phyloP scores from a whole-genome alignment of 1,140 invertebrate genomes.

The Brachionus calyciflorus region DNA sequence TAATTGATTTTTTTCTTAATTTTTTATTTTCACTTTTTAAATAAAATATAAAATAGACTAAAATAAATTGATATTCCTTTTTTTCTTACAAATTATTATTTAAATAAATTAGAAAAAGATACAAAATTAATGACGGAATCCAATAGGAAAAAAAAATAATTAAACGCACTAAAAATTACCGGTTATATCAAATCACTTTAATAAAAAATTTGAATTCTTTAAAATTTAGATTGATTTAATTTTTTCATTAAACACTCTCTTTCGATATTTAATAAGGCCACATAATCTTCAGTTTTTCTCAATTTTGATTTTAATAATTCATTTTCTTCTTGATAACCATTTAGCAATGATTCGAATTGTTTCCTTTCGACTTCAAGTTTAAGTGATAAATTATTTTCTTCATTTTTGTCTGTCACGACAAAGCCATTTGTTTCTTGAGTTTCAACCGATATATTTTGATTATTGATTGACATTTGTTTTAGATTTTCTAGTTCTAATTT shows the following conservation, averaged over 20 bases:
- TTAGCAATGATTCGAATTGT: conserved; percentile 6
- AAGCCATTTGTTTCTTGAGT: neutral
- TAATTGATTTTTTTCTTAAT: no score
- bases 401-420: neutral
- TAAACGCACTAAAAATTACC: no score
- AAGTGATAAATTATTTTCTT: neutral
- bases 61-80: no score
- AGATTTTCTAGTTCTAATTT: conserved; percentile 10
- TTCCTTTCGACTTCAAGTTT: conserved; percentile 15
- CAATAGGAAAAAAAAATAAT: no score
- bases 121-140: no score
- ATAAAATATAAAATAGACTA: no score
- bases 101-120: no score
- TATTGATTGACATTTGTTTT: neutral
- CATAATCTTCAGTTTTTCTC: conserved; percentile 32
- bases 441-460: neutral
- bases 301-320: conserved; percentile 28
- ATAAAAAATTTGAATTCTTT: no score
- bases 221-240: conserved; percentile 30
- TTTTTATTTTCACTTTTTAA: no score
- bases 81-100: no score
- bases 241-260: conserved; percentile 40
- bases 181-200: no score
- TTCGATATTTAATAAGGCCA: conserved; percentile 8
- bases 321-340: conserved; percentile 25